These are phyloP conservation scores for Amblyjoppa proteus DNA, from an alignment of 2,888 invertebrate genomes.

Conservation along the genomic window DNA sequence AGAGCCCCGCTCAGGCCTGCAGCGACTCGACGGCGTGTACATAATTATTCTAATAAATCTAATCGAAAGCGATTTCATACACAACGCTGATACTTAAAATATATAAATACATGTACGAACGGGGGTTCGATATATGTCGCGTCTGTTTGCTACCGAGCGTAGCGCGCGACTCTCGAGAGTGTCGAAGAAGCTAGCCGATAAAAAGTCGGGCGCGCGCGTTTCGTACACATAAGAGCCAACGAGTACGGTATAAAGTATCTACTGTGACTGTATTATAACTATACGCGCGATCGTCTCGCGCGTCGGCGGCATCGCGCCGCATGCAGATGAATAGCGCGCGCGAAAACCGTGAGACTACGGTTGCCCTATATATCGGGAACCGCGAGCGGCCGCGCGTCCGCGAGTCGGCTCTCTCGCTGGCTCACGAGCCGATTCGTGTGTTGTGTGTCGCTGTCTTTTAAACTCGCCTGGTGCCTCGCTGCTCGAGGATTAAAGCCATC, in stretches of 20 bases:
- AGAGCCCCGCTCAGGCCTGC: neutral
- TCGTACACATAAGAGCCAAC: neutral
- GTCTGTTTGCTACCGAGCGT: slow-evolving; percentile 26
- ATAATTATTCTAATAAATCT: slow-evolving; percentile 79
- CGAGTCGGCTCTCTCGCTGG: slow-evolving; percentile 52
- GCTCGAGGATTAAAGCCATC: slow-evolving; percentile 71
- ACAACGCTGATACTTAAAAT: neutral
- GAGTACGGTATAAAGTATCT: neutral
- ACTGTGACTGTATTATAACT: slow-evolving; percentile 14
- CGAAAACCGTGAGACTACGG: slow-evolving; percentile 84
- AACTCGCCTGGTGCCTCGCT: slow-evolving; percentile 70
- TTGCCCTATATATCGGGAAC: slow-evolving; percentile 84
- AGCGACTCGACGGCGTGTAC: slow-evolving; percentile 59
- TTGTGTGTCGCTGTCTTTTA: slow-evolving; percentile 76
- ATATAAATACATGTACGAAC: neutral
- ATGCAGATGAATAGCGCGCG: slow-evolving; percentile 84
- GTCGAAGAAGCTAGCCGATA: slow-evolving; percentile 29
- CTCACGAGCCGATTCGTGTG: slow-evolving; percentile 70
- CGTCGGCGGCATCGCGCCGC: slow-evolving; percentile 70
- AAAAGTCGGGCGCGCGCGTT: slow-evolving; percentile 20
- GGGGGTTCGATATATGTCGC: slow-evolving; percentile 32
- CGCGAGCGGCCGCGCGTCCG: slow-evolving; percentile 61
- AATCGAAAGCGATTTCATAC: slow-evolving; percentile 73
- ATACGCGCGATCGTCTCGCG: slow-evolving; percentile 55
- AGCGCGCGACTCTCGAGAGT: slow-evolving; percentile 20